A percentile compares a stretch with the other conserved stretches of the same genome.
Conservation (phyloP, 2,113 vertebrate species). For the Clarias magur region DNA sequence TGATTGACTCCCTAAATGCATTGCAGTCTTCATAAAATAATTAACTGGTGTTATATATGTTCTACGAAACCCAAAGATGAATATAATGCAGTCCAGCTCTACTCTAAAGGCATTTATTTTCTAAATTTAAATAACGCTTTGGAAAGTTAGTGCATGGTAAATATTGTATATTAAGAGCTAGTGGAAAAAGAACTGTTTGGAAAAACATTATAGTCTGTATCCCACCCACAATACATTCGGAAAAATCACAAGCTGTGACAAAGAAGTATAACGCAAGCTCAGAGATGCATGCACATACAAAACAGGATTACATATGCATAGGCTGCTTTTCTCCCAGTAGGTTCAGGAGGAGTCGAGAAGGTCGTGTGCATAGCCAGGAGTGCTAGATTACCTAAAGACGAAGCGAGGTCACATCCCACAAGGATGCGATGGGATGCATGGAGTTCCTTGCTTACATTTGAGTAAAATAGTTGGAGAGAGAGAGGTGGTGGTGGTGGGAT, state of each 20-base stretch:
- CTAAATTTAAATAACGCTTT: neutral
- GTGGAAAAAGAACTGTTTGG: neutral
- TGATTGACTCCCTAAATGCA: neutral
- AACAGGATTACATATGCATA: conserved; percentile 54
- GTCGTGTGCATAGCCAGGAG: conserved; percentile 53
- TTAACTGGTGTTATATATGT: neutral
- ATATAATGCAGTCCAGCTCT: neutral
- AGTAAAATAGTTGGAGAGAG: conserved; percentile 32
- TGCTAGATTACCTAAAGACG: conserved; percentile 50
- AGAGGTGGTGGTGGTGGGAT: conserved; percentile 41
- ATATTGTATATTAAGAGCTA: neutral
- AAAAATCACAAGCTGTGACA: conserved; percentile 30
- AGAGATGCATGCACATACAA: conserved; percentile 12
- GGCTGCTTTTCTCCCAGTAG: conserved; percentile 49
- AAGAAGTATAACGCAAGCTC: conserved; percentile 28
- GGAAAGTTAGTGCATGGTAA: neutral
- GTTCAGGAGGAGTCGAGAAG: conserved; percentile 45
- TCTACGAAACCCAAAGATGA: neutral
- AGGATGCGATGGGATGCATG: conserved; percentile 36
- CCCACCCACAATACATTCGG: neutral
- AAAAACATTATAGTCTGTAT: conserved; percentile 25
- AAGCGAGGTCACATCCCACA: conserved; percentile 50
- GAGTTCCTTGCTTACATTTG: conserved; percentile 46
- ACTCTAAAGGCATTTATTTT: neutral
- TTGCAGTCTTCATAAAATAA: neutral